A percentile compares a stretch with the other conserved stretches of the same genome.
Conservation (phyloP, 2,888 invertebrate genomes). For the Danaus chrysippus region DNA sequence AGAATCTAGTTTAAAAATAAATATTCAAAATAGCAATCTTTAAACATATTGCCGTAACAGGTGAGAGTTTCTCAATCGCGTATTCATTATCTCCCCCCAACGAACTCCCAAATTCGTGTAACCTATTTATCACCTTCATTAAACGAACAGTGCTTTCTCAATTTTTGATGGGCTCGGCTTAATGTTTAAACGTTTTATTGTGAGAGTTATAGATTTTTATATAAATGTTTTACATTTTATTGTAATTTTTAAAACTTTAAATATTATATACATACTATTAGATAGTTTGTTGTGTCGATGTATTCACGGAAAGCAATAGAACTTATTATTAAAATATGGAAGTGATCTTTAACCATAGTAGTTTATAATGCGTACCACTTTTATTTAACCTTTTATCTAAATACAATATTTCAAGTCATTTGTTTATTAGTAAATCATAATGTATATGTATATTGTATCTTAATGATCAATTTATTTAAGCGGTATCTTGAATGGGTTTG, state of each 20-base stretch:
- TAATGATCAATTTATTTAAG: background rate
- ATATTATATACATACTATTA: no score
- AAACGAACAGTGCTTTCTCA: constrained; percentile 7
- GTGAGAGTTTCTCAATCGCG: constrained; percentile 59
- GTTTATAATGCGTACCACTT: no score
- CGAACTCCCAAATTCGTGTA: constrained; percentile 51
- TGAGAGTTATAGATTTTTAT: background rate
- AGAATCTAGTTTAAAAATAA: background rate
- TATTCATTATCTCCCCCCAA: constrained; percentile 53
- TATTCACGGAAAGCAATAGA: no score
- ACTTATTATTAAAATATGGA: no score
- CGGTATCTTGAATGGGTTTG: constrained; percentile 10
- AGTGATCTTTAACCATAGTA: no score
- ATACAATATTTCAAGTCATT: no score
- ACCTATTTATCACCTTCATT: constrained; percentile 69
- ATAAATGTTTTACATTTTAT: no score
- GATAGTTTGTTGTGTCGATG: no score
- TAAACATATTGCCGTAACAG: constrained; percentile 30
- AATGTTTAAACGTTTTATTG: background rate
- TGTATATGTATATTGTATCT: background rate
- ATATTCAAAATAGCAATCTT: constrained; percentile 14
- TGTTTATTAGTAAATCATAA: no score
- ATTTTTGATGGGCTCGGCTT: constrained; percentile 2
- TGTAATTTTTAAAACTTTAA: no score
- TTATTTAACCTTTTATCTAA: no score